Base-by-base conservation (phyloP, 2,888 invertebrate species). In the Lottia scabra region DNA sequence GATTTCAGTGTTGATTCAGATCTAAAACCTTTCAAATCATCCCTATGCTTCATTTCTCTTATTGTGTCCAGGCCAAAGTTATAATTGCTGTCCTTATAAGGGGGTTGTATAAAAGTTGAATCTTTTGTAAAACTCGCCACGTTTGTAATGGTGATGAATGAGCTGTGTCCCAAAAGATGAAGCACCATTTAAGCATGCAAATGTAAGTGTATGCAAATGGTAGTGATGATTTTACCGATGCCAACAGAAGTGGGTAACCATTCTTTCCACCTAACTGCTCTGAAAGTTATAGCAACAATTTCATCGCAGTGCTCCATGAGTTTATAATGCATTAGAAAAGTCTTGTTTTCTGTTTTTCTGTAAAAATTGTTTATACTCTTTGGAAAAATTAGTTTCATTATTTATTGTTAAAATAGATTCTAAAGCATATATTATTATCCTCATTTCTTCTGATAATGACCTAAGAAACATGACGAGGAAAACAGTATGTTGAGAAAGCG, bases 31-130 rank as follows among this genome's bases (percentile, higher is more conserved):
- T 76, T 76, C 1, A 76, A 15, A 3, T 63, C 75, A 56, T n/a
- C n/a, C n/a, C n/a, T n/a, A n/a, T n/a, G n/a, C n/a, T n/a, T n/a
- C n/a, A n/a, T n/a, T 46, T 76, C 76, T 10, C 76, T 23, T 44
- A 75, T 70, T 10, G 74, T 70, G 67, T 77, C 77, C 10, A 74
- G 63, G 0, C 65, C 74, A 70, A 77, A 73, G 48, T 77, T 77
- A 3, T 71, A 63, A n/a, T 64, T 62, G 45, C 77, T 77, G 13
- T 64, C 69, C 15, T 67, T 63, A 30, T 64, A n/a, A 65, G n/a
- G 77, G 75, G 4, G 75, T 77, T 12, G 68, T 65, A 30, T 69
- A 75, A 15, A 77, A 44, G 44, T 77, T 77, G 70, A 77, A 68
- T 13, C 48, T 45, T 48, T 71, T 23, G 43, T 77, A 68, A 63